Percentiles rank a stretch among this genome's conserved stretches.
Conservation (phyloP, 2,797 vertebrate species). For the Characodon lateralis region DNA sequence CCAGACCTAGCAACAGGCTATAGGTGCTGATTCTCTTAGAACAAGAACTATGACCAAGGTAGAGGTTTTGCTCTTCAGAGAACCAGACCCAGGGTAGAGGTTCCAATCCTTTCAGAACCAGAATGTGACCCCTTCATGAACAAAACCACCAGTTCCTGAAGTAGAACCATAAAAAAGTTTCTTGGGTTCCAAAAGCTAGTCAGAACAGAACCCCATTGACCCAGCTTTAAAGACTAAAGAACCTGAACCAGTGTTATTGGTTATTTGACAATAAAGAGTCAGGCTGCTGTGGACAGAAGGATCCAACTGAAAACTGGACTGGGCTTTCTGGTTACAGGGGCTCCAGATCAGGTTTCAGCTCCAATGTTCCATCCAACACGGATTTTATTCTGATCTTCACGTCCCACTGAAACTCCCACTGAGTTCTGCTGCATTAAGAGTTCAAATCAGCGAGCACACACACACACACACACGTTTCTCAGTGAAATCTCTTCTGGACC, state of each 20-base stretch:
- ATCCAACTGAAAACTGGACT: neutral
- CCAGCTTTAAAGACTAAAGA: neutral
- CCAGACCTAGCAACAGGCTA: no score
- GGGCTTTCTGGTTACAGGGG: neutral
- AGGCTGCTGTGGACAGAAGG: neutral
- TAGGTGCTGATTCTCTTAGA: neutral
- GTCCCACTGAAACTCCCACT: no score
- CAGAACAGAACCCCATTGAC: neutral
- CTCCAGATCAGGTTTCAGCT: constrained; percentile 7
- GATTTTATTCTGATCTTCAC: neutral
- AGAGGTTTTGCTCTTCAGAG: neutral
- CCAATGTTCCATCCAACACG: neutral
- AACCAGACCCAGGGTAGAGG: neutral
- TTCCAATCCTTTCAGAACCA: neutral
- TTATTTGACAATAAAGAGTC: neutral
- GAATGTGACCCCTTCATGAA: neutral
- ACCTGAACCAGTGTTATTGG: neutral
- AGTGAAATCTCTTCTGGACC: neutral
- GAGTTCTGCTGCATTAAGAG: no score
- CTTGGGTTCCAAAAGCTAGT: neutral
- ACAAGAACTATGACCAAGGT: neutral
- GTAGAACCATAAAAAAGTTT: neutral
- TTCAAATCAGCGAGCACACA: no score
- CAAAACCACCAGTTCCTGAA: neutral
- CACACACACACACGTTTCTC: no score